Conservation (phyloP, 1,140 invertebrate species). For the Drosophila tropicalis region DNA sequence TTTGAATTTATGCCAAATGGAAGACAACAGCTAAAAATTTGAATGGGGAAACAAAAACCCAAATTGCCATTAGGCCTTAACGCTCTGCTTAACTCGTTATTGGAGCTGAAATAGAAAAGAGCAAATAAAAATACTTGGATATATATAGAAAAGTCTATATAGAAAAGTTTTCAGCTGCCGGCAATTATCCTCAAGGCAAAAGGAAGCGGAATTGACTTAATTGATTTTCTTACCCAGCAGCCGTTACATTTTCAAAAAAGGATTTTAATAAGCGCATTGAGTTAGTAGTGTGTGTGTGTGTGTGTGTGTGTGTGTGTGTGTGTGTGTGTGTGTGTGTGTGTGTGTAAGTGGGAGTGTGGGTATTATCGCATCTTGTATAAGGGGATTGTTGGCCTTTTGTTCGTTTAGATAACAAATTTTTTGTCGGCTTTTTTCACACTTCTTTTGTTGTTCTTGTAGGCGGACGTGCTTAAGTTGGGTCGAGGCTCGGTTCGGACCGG, state of each 20-base stretch:
- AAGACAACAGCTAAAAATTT: not conserved
- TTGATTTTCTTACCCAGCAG: constrained; percentile 67
- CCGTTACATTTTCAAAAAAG: constrained; percentile 69
- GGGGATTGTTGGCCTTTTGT: constrained; percentile 43
- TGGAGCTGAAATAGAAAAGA: constrained; percentile 53
- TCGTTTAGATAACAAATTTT: constrained; percentile 76
- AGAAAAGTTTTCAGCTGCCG: constrained; percentile 68
- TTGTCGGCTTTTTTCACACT: constrained; percentile 77
- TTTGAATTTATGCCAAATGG: constrained; percentile 39
- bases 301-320: constrained; percentile 1
- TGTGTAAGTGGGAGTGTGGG: constrained; percentile 14
- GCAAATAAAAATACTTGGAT: not conserved
- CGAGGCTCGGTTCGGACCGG: constrained; percentile 29
- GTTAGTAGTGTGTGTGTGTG: constrained; percentile 26
- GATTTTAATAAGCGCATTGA: constrained; percentile 77
- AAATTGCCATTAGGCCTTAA: constrained; percentile 77
- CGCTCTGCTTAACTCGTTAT: constrained; percentile 78
- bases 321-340: constrained; percentile 14
- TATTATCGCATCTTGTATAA: constrained; percentile 44
- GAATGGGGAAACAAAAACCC: constrained; percentile 44
- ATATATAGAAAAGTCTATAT: constrained; percentile 48
- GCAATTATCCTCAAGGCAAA: constrained; percentile 70
- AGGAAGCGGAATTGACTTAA: constrained; percentile 79
- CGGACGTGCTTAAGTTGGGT: constrained; percentile 50
- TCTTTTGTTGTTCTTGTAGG: constrained; percentile 45